phyloP scores from a whole-genome alignment of 2,797 vertebrate species.

The Oreortyx pictus region DNA sequence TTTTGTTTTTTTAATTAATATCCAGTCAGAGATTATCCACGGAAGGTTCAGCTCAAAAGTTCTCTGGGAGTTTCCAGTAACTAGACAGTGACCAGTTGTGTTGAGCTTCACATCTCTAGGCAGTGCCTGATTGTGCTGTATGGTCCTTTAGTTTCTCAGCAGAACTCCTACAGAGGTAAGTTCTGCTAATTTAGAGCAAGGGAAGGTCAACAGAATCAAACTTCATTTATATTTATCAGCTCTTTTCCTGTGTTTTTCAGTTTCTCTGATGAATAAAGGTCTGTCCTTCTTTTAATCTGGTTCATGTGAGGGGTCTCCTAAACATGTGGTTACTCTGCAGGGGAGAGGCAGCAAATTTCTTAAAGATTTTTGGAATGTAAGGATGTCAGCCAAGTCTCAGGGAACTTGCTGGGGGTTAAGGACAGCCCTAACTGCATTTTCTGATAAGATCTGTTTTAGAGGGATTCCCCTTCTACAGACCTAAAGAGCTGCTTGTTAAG shows the following conservation, averaged over 20 bases:
- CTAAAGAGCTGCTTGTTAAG: background rate
- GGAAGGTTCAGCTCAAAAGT: background rate
- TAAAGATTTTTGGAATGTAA: conserved; percentile 15
- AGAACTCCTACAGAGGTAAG: background rate
- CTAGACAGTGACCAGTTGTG: background rate
- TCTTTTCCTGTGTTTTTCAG: background rate
- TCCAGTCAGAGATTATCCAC: background rate
- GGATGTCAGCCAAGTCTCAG: conserved; percentile 3
- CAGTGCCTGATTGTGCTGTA: background rate
- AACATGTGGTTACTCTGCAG: background rate
- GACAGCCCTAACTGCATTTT: background rate
- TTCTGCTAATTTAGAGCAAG: background rate
- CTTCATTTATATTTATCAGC: background rate
- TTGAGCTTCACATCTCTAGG: background rate
- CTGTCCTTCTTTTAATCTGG: background rate
- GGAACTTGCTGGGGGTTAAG: background rate
- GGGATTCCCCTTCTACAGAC: background rate
- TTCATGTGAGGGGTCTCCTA: background rate
- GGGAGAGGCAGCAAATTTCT: conserved; percentile 24
- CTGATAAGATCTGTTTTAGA: background rate
- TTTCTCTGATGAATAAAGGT: background rate
- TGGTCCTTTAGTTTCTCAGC: background rate
- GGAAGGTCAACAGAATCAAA: background rate
- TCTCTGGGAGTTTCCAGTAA: background rate
- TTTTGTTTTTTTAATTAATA: background rate